Conservation (phyloP, 2,113 vertebrate species). For the Alouatta palliata region DNA sequence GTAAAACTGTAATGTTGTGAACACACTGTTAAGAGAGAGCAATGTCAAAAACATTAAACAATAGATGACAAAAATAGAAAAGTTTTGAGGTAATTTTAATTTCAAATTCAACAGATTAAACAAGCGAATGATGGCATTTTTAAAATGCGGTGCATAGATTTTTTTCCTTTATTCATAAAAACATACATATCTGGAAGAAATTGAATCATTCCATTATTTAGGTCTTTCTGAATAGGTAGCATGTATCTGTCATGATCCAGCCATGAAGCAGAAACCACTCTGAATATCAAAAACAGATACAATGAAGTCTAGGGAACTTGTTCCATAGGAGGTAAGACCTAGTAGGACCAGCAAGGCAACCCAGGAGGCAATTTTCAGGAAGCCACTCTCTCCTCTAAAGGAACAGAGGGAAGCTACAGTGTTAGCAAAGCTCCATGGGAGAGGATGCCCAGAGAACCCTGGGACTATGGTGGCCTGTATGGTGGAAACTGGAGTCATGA, state of each 20-base stretch:
- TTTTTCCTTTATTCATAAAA: not conserved
- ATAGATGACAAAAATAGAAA: not conserved
- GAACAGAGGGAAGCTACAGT: not conserved
- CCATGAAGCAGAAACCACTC: not conserved
- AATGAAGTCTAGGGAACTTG: not conserved
- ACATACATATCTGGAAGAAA: not conserved
- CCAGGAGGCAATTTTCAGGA: not conserved
- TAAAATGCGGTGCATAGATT: not conserved
- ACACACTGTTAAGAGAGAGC: not conserved
- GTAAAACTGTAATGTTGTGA: not conserved
- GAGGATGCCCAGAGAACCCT: not conserved
- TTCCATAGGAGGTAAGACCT: not conserved
- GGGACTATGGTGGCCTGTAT: too few species aligned
- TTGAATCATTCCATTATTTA: not conserved
- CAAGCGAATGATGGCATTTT: not conserved
- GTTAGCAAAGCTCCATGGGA: not conserved
- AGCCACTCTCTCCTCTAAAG: not conserved
- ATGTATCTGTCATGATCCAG: not conserved
- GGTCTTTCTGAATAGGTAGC: not conserved
- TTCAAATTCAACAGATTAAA: constrained; percentile 37
- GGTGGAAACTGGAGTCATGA: not conserved
- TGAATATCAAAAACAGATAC: not conserved
- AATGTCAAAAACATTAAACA: not conserved
- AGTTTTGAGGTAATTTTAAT: not conserved
- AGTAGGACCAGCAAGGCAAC: not conserved